These are phyloP conservation scores for Odontophorus gujanensis DNA, from an alignment of 2,113 vertebrate species.

Conservation along the genomic window DNA sequence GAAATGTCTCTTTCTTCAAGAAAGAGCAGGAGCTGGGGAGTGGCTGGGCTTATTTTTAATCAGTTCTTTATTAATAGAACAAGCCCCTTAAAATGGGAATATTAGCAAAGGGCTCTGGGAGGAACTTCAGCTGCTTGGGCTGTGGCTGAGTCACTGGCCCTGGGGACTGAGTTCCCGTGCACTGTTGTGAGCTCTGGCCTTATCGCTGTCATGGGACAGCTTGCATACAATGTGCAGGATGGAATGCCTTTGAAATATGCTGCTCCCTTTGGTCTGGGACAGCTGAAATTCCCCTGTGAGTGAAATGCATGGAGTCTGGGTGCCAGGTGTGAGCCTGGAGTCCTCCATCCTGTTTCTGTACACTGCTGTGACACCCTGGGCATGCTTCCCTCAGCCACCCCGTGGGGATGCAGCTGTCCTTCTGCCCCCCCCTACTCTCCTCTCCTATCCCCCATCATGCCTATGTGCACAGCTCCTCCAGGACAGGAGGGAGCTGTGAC, in stretches of 20 bases:
- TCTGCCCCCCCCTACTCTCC: background rate
- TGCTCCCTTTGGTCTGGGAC: background rate
- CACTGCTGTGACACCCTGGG: background rate
- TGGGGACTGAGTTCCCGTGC: constrained; percentile 49
- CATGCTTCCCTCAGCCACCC: background rate
- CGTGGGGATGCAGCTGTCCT: rapidly evolving
- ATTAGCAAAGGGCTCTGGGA: constrained; percentile 11
- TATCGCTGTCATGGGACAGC: background rate
- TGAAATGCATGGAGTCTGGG: background rate
- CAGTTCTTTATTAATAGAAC: constrained; percentile 56
- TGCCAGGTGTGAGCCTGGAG: no score
- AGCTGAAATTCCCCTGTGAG: background rate
- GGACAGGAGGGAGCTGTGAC: background rate
- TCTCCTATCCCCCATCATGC: background rate
- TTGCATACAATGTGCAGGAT: constrained; percentile 5
- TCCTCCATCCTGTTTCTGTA: background rate
- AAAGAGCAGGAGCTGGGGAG: background rate
- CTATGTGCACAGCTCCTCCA: background rate
- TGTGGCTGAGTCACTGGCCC: constrained; percentile 32
- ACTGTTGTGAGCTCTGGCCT: constrained; percentile 51
- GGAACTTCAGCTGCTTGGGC: background rate
- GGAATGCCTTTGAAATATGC: constrained; percentile 26
- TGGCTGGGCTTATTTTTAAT: background rate
- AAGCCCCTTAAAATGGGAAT: background rate
- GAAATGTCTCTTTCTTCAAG: constrained; percentile 2